Base-by-base conservation (phyloP, 2,797 vertebrate species). In the Syngnathus acus region DNA sequence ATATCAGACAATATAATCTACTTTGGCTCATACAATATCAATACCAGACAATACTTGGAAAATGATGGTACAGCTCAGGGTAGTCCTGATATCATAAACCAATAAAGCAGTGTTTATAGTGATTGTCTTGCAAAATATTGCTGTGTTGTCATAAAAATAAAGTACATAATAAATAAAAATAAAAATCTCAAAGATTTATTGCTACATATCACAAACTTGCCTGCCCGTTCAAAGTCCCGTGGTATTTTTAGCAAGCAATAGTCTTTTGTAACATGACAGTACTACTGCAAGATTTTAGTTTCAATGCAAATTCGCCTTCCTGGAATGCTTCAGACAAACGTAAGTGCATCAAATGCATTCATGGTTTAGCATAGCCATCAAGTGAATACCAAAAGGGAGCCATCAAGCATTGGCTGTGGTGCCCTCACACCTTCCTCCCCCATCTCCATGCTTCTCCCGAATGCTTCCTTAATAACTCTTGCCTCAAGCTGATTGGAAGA, bases 401-500 rank as follows among this genome's bases (percentile, higher is more conserved):
- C 75, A 66, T 47, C 42, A 62, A 65, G 66, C 48, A 39, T 69
- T 80, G 38, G 65, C 62, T 64, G 55, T 26, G 48, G 57, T 65
- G 68, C 70, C 69, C 51, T 76, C 66, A 68, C 62, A 68, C 65
- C 37, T 72, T 64, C 67, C 32, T 66, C 65, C 61, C 59, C 16
- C 67, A 32, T 67, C 42, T 38, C 42, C 62, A 14, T 67, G 54
- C 14, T 19, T 43, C 23, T 21, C 62, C 57, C 60, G 51, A 61
- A 75, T 9, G 68, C 68, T 72, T 78, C 39, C 65, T 68, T 70
- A 72, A 71, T 62, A 72, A 66, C 66, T 74, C 64, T 45, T 37
- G 66, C 62, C 48, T 19, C 17, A 6, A 57, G 71, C 62, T 82
- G 81, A 89, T 87, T 90, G 85, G 88, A 64, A 69, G 71, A 47